Conservation (phyloP, 2,797 vertebrate species). For the Gymnoscopelus braueri region DNA sequence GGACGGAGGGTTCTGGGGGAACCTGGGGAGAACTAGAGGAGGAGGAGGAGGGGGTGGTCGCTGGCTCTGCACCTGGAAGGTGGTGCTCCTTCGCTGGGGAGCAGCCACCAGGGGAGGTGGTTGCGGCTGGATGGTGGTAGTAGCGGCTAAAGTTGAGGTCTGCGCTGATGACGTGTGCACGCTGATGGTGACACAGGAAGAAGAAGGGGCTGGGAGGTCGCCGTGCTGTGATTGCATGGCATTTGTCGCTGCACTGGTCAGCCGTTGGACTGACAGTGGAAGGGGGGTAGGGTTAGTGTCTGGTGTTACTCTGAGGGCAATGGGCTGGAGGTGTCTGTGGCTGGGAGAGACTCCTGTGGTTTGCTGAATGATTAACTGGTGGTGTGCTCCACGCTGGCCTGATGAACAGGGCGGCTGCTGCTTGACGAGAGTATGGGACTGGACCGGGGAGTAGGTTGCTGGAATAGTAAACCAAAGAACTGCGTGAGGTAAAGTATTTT, state of each 20-base stretch:
- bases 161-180: conserved; percentile 83
- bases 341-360: conserved; percentile 56
- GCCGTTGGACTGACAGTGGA: conserved; percentile 80
- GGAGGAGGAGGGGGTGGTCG: conserved; percentile 78
- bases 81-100: conserved; percentile 65
- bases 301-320: conserved; percentile 84
- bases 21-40: conserved; percentile 78
- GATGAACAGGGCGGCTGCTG: conserved; percentile 84
- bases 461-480: conserved; percentile 33
- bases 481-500: too few relatives aligned
- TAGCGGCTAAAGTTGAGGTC: conserved; percentile 39
- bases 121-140: too few relatives aligned
- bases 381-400: conserved; percentile 85
- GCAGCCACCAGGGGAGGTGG: conserved; percentile 72
- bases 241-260: conserved; percentile 39
- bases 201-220: conserved; percentile 34
- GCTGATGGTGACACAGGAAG: conserved; percentile 56
- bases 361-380: conserved; percentile 89
- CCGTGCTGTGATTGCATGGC: conserved; percentile 55
- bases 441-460: conserved; percentile 88
- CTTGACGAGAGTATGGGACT: conserved; percentile 87
- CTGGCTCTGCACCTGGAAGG: conserved; percentile 76
- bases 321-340: conserved; percentile 89
- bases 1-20: conserved; percentile 77
- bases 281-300: conserved; percentile 81